Evolutionary conservation across 2,888 invertebrate genomes (phyloP), one percentile per base, ranked within the genome.

Genomic region (Frankliniella fusca): DNA sequence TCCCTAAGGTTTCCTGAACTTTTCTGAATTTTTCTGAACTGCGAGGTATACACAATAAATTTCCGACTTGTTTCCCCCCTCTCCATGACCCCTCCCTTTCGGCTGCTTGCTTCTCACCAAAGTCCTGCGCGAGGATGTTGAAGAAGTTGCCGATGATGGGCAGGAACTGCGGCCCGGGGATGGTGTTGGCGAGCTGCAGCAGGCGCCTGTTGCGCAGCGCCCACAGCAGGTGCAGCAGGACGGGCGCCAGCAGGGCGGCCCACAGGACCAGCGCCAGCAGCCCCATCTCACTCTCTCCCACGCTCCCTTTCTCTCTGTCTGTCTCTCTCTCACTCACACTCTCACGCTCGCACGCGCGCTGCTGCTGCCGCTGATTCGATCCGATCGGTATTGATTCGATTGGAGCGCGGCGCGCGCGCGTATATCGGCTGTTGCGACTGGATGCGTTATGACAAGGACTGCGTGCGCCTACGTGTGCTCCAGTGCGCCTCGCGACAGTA

Each of bases 141-240:
- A 76, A 76, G 70, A 76, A 76, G 70, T 76, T 76, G 27, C 70
- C 70, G 23, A 76, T 23, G 27, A 76, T 27, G 23, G 70, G 70
- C 23, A 76, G 12, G 23, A 12, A 76, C 23, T 12, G 23, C 11
- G 70, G 70, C 7, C 70, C 70, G 23, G 70, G 70, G 27, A 76
- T 23, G 23, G 8, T 23, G 70, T 76, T 76, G 70, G 27, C 12
- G 11, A 76, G 27, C 70, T 23, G 23, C 23, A 76, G 70, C 70
- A 76, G 70, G 23, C 70, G 70, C 70, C 70, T 23, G 70, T 76
- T 76, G 11, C 70, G 70, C 23, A 76, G 11, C 11, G 70, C 27
- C 70, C 70, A 76, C 1, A 76, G 0, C 23, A 76, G 18, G 18
- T 54, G 54, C 54, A 54, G 70, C 27, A 10, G 23, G 70, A 76